Evolutionary conservation across 1,140 invertebrate genomes (phyloP).

Genomic region (Drosophila orosa): DNA sequence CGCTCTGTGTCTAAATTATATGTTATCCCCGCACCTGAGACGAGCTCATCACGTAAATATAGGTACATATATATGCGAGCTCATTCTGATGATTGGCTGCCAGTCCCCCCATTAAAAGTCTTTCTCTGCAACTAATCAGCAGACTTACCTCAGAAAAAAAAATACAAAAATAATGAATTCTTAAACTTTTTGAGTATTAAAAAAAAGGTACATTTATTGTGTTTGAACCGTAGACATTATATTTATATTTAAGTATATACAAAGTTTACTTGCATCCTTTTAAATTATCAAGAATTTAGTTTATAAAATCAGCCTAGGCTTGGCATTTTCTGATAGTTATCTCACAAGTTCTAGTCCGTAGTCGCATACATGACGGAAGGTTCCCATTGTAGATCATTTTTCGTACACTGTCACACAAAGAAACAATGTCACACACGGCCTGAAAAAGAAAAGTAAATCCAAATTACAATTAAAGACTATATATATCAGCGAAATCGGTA

Average conservation of each 20-base stretch:
- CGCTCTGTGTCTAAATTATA: conserved; percentile 27
- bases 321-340: background rate
- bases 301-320: no score
- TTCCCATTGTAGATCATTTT: background rate
- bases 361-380: background rate
- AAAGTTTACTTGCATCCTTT: no score
- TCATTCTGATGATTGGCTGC: conserved; percentile 1
- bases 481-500: background rate
- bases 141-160: no score
- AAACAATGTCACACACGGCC: conserved; percentile 1
- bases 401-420: conserved; percentile 19
- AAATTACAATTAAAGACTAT: conserved; percentile 4
- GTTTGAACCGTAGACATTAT: no score
- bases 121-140: background rate
- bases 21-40: conserved; percentile 14
- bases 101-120: background rate
- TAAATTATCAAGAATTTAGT: no score
- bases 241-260: no score
- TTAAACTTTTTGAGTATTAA: background rate
- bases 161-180: background rate
- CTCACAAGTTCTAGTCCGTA: background rate
- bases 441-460: conserved; percentile 1
- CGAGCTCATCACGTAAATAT: background rate
- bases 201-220: no score
- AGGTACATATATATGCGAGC: background rate